Conservation (phyloP, 2,888 invertebrate genomes). For the Drosophila leonis region DNA sequence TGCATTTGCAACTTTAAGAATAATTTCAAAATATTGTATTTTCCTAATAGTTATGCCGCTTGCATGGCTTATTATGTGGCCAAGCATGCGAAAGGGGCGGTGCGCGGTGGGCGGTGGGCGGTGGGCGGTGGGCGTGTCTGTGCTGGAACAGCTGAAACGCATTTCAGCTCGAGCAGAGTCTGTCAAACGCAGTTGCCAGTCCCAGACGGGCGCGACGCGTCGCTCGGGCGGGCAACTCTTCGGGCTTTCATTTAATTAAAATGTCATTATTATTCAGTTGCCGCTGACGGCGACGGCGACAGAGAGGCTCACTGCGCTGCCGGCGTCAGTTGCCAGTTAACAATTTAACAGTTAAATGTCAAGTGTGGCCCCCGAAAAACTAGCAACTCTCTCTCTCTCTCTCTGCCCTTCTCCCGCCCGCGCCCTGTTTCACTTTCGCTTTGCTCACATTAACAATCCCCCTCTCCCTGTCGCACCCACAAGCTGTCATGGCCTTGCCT, state of each 20-base stretch:
- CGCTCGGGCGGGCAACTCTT: slow-evolving; percentile 1
- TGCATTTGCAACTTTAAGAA: neutral
- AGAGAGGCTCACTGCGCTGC: too few species aligned
- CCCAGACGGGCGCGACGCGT: neutral
- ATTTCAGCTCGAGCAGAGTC: neutral
- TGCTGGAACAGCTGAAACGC: neutral
- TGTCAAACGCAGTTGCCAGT: slow-evolving; percentile 19
- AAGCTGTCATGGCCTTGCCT: neutral
- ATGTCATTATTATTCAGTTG: slow-evolving; percentile 53
- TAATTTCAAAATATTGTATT: neutral
- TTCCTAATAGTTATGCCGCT: neutral
- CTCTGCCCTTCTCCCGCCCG: neutral
- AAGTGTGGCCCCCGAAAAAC: slow-evolving; percentile 29
- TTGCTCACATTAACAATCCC: neutral
- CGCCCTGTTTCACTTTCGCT: neutral
- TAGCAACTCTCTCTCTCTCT: neutral
- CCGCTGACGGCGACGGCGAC: neutral
- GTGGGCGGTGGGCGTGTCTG: neutral
- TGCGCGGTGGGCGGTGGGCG: neutral
- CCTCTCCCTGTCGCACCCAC: neutral
- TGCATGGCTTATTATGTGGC: neutral
- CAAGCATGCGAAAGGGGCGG: neutral
- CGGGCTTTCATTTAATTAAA: slow-evolving; percentile 61
- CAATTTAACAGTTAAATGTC: slow-evolving; percentile 42
- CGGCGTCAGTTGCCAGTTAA: slow-evolving; percentile 13